Evolutionary conservation across 2,113 vertebrate genomes (phyloP).

Genomic region (Meleagris gallopavo): DNA sequence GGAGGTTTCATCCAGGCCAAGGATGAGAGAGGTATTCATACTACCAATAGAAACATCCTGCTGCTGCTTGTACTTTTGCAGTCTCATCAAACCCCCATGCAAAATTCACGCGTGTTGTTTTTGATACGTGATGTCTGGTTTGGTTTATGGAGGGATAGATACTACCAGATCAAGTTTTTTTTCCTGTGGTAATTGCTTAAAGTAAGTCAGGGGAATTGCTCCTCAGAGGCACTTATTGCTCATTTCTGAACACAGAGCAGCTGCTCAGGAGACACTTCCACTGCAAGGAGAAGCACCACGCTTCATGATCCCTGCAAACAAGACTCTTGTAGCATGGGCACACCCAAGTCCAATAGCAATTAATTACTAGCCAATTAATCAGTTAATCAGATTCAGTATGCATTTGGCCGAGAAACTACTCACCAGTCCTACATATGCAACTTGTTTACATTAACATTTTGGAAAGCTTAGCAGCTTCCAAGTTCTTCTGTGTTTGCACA

Average conservation of each 20-base stretch:
- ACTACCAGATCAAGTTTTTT: neutral
- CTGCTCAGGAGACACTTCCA: neutral
- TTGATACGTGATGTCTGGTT: neutral
- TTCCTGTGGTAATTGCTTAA: neutral
- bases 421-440: neutral
- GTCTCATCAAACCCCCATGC: fast-evolving
- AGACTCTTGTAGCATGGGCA: neutral
- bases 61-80: neutral
- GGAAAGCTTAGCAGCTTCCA: neutral
- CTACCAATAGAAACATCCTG: neutral
- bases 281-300: fast-evolving
- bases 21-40: neutral
- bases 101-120: neutral
- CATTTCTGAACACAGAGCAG: neutral
- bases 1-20: neutral
- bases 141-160: neutral
- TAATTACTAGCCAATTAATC: neutral
- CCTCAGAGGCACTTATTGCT: neutral
- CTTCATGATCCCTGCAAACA: neutral
- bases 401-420: neutral
- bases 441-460: constrained; percentile 3
- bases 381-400: neutral
- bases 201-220: neutral
- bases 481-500: neutral
- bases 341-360: neutral